Conservation (phyloP, 2,113 vertebrate genomes). For the Peucedramus taeniatus region DNA sequence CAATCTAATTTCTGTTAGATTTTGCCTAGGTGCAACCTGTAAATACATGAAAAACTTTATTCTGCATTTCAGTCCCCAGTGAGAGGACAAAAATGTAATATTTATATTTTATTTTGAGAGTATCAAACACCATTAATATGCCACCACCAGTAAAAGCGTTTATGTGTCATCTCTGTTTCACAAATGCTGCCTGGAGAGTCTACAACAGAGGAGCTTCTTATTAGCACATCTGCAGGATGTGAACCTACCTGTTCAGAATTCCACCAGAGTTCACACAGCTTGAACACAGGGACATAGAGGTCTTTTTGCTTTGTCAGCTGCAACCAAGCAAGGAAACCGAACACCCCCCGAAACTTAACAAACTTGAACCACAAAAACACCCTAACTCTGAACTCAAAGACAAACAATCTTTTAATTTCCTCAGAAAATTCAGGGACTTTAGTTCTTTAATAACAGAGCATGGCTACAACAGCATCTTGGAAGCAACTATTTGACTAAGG, state of each 20-base stretch:
- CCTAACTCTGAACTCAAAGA: background rate
- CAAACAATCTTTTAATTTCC: background rate
- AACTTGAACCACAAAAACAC: background rate
- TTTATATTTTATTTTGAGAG: background rate
- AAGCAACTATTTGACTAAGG: background rate
- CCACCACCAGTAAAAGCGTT: background rate
- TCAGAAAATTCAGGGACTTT: background rate
- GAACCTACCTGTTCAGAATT: conserved; percentile 1
- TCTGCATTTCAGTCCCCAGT: background rate
- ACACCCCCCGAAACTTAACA: background rate
- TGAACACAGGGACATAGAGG: background rate
- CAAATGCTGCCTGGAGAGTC: background rate
- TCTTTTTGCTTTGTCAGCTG: conserved; percentile 31
- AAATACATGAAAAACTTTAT: conserved; percentile 36
- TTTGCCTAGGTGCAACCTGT: background rate
- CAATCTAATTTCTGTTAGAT: background rate
- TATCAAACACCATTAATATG: background rate
- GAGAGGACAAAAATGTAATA: background rate
- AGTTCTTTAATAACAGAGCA: background rate
- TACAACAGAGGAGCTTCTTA: conserved; percentile 1
- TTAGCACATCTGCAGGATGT: conserved; percentile 37
- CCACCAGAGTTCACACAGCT: background rate
- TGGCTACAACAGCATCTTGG: background rate
- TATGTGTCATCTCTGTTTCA: background rate
- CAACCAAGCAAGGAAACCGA: background rate